These are phyloP conservation scores for Platalea minor DNA, from an alignment of 2,797 vertebrate species.

Conservation along the genomic window DNA sequence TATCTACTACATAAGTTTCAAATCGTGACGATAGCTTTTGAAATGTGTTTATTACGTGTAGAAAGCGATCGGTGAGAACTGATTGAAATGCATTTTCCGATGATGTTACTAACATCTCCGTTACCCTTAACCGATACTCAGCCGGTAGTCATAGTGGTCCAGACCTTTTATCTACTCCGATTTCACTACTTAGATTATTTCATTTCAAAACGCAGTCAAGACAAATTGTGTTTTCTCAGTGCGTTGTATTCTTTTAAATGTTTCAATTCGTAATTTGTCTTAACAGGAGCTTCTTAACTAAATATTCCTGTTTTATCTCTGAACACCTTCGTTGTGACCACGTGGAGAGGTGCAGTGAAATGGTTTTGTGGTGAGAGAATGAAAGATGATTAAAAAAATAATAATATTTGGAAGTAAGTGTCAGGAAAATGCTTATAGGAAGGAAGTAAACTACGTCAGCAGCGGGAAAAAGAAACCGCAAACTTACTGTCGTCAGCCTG, in stretches of 20 bases:
- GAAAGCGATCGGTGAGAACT: background rate
- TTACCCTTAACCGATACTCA: no score
- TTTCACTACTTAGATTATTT: background rate
- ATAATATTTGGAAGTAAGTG: background rate
- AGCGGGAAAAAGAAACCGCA: background rate
- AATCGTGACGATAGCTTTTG: background rate
- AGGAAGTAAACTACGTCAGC: background rate
- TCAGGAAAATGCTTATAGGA: background rate
- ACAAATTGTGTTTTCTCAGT: background rate
- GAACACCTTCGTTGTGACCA: background rate
- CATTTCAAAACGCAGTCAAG: background rate
- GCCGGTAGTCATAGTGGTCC: no score
- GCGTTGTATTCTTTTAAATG: background rate
- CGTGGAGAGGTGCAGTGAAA: background rate
- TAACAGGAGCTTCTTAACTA: background rate
- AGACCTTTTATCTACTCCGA: background rate
- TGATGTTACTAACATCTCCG: background rate
- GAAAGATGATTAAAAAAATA: background rate
- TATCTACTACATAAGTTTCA: background rate
- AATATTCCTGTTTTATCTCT: background rate
- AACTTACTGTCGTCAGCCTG: background rate
- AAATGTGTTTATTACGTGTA: background rate
- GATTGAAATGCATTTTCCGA: rapidly evolving
- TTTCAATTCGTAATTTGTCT: background rate
- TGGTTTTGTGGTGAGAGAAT: background rate